Evolutionary conservation across 2,113 vertebrate species (phyloP).

Genomic region (Irena cyanogastra): DNA sequence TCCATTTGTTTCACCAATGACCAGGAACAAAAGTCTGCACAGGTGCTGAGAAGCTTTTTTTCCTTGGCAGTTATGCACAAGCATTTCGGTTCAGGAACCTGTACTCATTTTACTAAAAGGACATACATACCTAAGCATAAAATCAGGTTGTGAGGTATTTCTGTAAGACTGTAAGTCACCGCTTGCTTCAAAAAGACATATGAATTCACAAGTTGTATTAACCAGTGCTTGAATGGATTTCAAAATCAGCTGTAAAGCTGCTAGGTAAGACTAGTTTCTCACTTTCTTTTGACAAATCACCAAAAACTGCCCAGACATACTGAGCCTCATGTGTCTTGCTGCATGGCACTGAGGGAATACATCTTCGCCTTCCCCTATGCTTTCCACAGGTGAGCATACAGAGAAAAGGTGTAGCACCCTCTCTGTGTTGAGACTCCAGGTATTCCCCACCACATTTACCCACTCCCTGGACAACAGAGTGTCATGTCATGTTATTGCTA

Average conservation of each 20-base stretch:
- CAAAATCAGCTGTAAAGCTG: not conserved
- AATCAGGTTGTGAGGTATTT: not conserved
- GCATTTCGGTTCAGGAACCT: not conserved
- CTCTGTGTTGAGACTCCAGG: not conserved
- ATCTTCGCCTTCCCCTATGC: no score
- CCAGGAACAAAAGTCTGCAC: rapidly evolving
- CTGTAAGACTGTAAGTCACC: rapidly evolving
- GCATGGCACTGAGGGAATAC: rapidly evolving
- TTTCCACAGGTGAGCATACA: not conserved
- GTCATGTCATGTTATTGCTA: no score
- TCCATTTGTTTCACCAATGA: not conserved
- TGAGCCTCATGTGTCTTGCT: rapidly evolving
- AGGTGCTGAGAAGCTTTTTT: not conserved
- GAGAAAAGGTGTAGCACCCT: not conserved
- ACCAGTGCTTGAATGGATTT: not conserved
- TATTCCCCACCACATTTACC: not conserved
- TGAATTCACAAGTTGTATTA: not conserved
- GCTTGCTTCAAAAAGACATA: not conserved
- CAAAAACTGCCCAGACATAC: no score
- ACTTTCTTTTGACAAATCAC: not conserved
- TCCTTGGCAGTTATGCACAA: not conserved
- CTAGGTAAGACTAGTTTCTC: no score
- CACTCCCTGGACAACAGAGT: not conserved
- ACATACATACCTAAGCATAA: rapidly evolving
- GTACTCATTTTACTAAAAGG: not conserved